Percentiles rank a stretch among this genome's conserved stretches.
Evolutionary conservation across 2,888 invertebrate genomes (phyloP).

Genomic region (Frankliniella fusca): DNA sequence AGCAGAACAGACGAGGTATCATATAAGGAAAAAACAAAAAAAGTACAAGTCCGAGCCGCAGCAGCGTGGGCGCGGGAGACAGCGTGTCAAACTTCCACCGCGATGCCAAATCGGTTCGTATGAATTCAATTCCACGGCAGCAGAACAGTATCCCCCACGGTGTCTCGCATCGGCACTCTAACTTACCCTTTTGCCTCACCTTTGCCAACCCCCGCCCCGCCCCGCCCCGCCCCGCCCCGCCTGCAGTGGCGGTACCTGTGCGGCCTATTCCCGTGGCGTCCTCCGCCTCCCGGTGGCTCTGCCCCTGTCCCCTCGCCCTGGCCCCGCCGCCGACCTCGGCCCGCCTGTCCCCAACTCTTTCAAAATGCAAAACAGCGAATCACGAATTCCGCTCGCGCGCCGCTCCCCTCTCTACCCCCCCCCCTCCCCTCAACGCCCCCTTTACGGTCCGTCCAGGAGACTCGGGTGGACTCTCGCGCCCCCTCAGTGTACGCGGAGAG

Average conservation of each 20-base stretch:
- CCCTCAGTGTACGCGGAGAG: background rate
- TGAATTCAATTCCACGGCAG: too few relatives aligned
- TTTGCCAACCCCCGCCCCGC: too few relatives aligned
- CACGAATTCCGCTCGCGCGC: background rate
- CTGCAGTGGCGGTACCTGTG: background rate
- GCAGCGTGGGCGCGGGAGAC: too few relatives aligned
- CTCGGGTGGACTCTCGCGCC: background rate
- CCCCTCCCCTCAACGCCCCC: too few relatives aligned
- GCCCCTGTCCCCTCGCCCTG: background rate
- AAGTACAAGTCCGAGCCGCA: too few relatives aligned
- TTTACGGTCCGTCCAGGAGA: background rate
- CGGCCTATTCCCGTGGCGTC: background rate
- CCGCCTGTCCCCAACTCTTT: background rate
- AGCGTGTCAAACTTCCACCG: too few relatives aligned
- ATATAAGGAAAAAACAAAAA: too few relatives aligned
- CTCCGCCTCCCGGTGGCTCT: background rate
- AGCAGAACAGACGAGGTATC: too few relatives aligned
- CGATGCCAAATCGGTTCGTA: too few relatives aligned
- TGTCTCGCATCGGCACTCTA: too few relatives aligned
- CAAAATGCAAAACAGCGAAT: constrained; percentile 1
- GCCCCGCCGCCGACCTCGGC: background rate
- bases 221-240: background rate
- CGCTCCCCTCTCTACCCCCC: background rate
- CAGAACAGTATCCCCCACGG: too few relatives aligned
- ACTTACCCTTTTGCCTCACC: too few relatives aligned